A percentile compares a stretch with the other conserved stretches of the same genome.
These are phyloP conservation scores for Salpingus planirostris DNA, from an alignment of 2,888 invertebrate species.

Conservation along the genomic window DNA sequence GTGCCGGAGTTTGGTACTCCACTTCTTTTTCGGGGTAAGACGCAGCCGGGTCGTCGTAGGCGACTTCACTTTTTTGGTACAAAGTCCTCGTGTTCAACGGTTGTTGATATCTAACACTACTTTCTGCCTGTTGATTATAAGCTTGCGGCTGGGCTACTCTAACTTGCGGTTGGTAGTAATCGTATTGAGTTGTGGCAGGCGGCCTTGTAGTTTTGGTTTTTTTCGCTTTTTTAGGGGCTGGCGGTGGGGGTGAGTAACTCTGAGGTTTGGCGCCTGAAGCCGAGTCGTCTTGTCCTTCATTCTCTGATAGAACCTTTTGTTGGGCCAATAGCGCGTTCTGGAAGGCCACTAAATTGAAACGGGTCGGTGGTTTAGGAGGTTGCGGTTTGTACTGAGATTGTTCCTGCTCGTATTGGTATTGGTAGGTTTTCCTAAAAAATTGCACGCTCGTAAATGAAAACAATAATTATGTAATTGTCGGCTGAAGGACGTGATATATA, in stretches of 20 bases:
- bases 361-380: slow-evolving; percentile 5
- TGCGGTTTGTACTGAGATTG: slow-evolving; percentile 4
- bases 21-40: slow-evolving; percentile 6
- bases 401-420: slow-evolving; percentile 7
- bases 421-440: slow-evolving; percentile 9
- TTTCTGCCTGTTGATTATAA: no score
- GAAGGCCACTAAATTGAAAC: slow-evolving; percentile 12
- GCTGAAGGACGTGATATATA: no score
- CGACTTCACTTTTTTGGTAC: slow-evolving; percentile 5
- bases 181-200: neutral
- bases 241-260: no score
- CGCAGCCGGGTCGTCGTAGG: slow-evolving; percentile 4
- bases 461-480: no score
- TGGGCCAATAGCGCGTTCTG: slow-evolving; percentile 11
- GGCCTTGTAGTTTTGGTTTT: slow-evolving; percentile 6
- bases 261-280: slow-evolving; percentile 3
- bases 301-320: slow-evolving; percentile 10
- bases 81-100: slow-evolving; percentile 3
- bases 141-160: no score
- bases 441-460: no score
- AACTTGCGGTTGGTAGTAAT: no score
- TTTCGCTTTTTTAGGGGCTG: no score
- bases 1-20: slow-evolving; percentile 8
- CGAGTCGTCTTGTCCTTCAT: slow-evolving; percentile 4
- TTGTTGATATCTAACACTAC: slow-evolving; percentile 5